These are phyloP conservation scores for Anthopleura xanthogrammica DNA, from an alignment of 92 coral and sea anemone species.

Conservation along the genomic window DNA sequence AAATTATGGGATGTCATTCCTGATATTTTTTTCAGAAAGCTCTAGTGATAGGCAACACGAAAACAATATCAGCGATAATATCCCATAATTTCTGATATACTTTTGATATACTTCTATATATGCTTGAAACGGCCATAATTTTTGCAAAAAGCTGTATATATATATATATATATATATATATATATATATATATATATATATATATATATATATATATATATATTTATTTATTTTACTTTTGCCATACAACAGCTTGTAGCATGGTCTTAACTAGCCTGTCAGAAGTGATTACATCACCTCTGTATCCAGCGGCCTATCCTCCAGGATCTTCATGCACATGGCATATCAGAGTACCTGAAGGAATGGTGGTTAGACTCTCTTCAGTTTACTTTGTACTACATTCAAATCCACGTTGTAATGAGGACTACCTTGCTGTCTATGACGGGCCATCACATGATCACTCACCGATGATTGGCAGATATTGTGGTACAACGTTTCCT, in stretches of 20 bases:
- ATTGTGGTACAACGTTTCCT: background rate
- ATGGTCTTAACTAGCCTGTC: background rate
- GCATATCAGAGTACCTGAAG: background rate
- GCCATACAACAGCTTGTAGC: background rate
- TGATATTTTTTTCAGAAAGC: too few relatives aligned
- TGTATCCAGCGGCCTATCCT: background rate
- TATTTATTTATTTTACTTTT: background rate
- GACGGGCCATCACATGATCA: background rate
- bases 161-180: too few relatives aligned
- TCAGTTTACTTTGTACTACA: background rate
- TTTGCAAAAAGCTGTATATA: too few relatives aligned
- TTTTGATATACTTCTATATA: too few relatives aligned
- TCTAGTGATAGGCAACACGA: too few relatives aligned
- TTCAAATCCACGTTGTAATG: background rate
- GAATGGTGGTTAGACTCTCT: background rate
- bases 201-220: too few relatives aligned
- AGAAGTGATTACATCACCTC: background rate
- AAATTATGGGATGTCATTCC: too few relatives aligned
- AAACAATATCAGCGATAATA: too few relatives aligned
- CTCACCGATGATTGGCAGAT: conserved; percentile 1
- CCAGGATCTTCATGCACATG: background rate
- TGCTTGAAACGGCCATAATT: too few relatives aligned
- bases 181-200: too few relatives aligned
- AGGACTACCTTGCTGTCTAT: background rate
- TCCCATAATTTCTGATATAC: too few relatives aligned